phyloP scores from a whole-genome alignment of 2,113 vertebrate genomes.

The Daboia siamensis region DNA sequence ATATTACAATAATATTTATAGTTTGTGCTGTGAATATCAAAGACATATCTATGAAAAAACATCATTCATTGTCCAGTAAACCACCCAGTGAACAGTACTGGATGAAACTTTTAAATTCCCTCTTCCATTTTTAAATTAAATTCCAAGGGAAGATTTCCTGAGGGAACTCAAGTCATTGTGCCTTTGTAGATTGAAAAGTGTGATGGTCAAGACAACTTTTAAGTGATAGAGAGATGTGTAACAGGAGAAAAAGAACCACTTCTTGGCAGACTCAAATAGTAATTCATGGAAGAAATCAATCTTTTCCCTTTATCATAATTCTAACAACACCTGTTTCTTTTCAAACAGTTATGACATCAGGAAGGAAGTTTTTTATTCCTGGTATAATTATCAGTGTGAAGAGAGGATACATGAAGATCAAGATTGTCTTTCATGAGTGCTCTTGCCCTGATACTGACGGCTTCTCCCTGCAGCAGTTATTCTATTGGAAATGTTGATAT shows the following conservation, averaged over 20 bases:
- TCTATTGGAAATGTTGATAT: neutral
- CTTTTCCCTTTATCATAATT: neutral
- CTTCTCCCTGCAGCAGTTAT: neutral
- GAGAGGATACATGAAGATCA: neutral
- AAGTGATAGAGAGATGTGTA: neutral
- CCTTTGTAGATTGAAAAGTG: neutral
- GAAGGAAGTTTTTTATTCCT: neutral
- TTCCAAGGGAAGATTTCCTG: neutral
- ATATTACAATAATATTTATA: neutral
- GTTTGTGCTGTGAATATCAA: neutral
- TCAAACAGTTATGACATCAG: neutral
- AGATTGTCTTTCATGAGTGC: neutral
- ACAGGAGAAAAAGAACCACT: neutral
- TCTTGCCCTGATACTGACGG: neutral
- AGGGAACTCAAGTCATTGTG: neutral
- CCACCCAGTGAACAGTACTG: neutral
- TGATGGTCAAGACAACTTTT: neutral
- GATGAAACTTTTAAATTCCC: neutral
- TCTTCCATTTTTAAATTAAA: neutral
- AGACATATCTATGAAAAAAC: neutral
- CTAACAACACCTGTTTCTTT: neutral
- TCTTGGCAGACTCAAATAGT: neutral
- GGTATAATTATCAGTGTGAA: neutral
- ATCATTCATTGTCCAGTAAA: neutral
- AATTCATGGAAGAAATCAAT: neutral